Base-by-base conservation (phyloP, 2,113 vertebrate genomes). In the Uria aalge region DNA sequence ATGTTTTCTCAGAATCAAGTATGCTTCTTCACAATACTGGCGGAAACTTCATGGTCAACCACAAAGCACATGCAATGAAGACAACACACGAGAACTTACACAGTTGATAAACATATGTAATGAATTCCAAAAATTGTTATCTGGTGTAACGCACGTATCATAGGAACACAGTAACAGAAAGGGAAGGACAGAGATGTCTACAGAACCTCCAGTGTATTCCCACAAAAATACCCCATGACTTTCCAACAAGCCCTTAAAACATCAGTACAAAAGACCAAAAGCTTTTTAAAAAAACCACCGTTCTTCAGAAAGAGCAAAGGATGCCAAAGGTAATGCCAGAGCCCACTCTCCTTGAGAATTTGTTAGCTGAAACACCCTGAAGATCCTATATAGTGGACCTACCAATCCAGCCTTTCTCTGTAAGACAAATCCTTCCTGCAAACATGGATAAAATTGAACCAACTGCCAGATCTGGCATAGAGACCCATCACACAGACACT, bases 1-100 rank as follows among this genome's bases (percentile, higher is more conserved):
- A 1, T 99, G 99, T 89, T 98, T 99, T 89, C 99, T 98, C 92
- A 99, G 95, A 76, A 99, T 98, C 88, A 99, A 96, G 95, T 99
- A 99, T 3, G 99, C 99, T 9, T 99, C 98, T 94, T 99, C 99
- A 96, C 99, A 99, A 95, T 99, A 99, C 95, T 99, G 99, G 76
- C 99, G 99, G 97, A 99, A 99, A 97, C 99, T 99, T 84, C 26
- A 7, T 1, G 32, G 7, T 48, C 30, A 40, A 21, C 30, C 76
- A 53, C 19, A 63, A n/a, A 64, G 77, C 76, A 67, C 85, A 86
- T 26, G 47, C 60, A 85, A 18, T 6, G 23, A 66, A 74, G 23
- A 72, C 36, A 92, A 47, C 52, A 45, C 3, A 4, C 24, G 11
- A 93, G 16, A 91, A 82, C 59, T 50, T 8, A 62, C 22, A 55